Evolutionary conservation across 2,888 invertebrate species (phyloP).

Genomic region (Cyrtodaria siliqua): DNA sequence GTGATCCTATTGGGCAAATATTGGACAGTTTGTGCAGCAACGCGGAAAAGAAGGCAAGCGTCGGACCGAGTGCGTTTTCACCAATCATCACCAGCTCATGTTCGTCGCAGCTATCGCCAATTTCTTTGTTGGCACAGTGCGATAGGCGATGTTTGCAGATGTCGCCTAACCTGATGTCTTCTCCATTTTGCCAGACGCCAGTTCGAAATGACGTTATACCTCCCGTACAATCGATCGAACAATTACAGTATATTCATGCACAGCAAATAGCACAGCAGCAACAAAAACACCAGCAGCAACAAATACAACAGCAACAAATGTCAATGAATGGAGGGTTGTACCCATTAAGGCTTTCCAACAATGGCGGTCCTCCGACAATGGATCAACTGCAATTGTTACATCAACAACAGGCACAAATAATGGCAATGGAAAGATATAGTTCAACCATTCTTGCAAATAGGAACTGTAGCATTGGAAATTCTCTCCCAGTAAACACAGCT

Average conservation of each 20-base stretch:
- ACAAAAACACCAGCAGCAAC: conserved; percentile 26
- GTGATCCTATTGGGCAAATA: conserved; percentile 69
- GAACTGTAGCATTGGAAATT: background rate
- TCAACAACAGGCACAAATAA: conserved; percentile 49
- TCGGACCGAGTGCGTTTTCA: conserved; percentile 56
- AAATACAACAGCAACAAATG: conserved; percentile 25
- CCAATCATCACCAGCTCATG: conserved; percentile 45
- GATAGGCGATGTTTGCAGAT: conserved; percentile 52
- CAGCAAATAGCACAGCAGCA: conserved; percentile 43
- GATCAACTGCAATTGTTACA: conserved; percentile 47
- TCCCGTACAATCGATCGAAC: conserved; percentile 39
- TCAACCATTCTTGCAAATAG: conserved; percentile 17
- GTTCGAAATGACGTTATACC: conserved; percentile 1
- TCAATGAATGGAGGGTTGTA: conserved; percentile 15
- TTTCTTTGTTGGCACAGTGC: conserved; percentile 47
- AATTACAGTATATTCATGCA: conserved; percentile 46
- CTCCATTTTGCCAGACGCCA: conserved; percentile 1
- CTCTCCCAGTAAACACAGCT: conserved; percentile 18
- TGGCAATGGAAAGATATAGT: conserved; percentile 30
- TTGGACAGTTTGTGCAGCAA: conserved; percentile 62
- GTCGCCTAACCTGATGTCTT: conserved; percentile 37
- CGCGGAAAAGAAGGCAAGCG: conserved; percentile 24
- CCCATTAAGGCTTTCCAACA: conserved; percentile 28
- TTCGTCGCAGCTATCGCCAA: conserved; percentile 52
- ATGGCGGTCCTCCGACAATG: conserved; percentile 6